Evolutionary conservation across 2,888 invertebrate genomes (phyloP).

Genomic region (Drosophila greeni): DNA sequence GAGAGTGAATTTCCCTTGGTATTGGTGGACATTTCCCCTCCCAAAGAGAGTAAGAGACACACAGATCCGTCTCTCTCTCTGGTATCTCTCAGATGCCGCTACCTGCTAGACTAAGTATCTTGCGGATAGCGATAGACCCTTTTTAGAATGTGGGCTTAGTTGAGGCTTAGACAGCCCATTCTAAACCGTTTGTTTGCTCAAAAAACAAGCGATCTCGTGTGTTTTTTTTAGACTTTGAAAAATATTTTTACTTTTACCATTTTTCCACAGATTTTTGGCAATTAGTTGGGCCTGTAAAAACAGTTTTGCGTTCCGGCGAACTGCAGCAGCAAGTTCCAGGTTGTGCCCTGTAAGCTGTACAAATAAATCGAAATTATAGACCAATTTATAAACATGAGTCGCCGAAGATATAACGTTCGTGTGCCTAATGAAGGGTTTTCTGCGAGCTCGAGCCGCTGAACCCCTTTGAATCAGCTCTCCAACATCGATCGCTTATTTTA

Average conservation of each 20-base stretch:
- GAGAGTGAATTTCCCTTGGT: conserved; percentile 32
- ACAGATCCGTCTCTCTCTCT: conserved; percentile 5
- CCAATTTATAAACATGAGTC: conserved; percentile 75
- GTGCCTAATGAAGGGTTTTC: conserved; percentile 71
- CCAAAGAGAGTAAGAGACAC: background rate
- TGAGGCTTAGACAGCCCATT: conserved; percentile 26
- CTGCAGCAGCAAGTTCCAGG: conserved; percentile 1
- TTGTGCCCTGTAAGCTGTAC: conserved; percentile 59
- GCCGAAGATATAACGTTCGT: conserved; percentile 56
- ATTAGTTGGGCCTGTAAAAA: conserved; percentile 67
- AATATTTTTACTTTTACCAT: conserved; percentile 52
- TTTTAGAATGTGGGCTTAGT: conserved; percentile 54
- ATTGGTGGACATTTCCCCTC: conserved; percentile 61
- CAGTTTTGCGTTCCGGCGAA: conserved; percentile 36
- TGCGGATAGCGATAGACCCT: conserved; percentile 35
- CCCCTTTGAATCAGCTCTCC: conserved; percentile 29
- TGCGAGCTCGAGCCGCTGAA: conserved; percentile 37
- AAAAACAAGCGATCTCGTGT: conserved; percentile 54
- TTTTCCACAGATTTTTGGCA: conserved; percentile 59
- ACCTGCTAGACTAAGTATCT: conserved; percentile 48
- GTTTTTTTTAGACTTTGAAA: conserved; percentile 37
- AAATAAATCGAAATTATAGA: conserved; percentile 72
- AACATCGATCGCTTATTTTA: conserved; percentile 16
- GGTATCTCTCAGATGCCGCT: conserved; percentile 35
- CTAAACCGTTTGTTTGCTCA: conserved; percentile 72